Evolutionary conservation across 2,888 invertebrate genomes (phyloP), one percentile per base, ranked within the genome.

Genomic region (Phyllotreta striolata): DNA sequence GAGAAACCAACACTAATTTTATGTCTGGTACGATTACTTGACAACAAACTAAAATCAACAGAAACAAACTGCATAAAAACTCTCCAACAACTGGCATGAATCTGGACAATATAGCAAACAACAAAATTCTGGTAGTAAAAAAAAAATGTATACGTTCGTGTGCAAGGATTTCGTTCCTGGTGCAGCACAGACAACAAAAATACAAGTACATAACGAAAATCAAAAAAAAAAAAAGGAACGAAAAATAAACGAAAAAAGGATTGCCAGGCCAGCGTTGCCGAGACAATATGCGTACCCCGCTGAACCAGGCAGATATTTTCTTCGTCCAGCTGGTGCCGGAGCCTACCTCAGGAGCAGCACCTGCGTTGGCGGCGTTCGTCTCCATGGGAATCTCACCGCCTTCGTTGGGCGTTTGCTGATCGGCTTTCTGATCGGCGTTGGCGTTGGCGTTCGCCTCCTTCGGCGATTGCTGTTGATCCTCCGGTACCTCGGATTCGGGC

Each of bases 251-350:
- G 41, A 65, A 66, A 70, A 62, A 73, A 68, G 69, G 66, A 56
- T 67, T 71, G 75, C 77, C 76, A 74, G 76, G 76, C 77, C 77
- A 77, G 77, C 75, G 71, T 68, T 68, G 72, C 72, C 73, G 73
- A 74, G 73, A 71, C 74, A 71, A 76, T 65, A 80, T 81, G 80
- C 82, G 80, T 82, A 82, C 82, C 82, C 81, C 80, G 82, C 80
- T 80, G 79, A 82, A 82, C 82, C 81, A 82, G 80, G 79, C 80
- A 75, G 81, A 79, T 77, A 82, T 78, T 81, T 80, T 81, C 81
- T 81, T 81, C 80, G 81, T 81, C 82, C 82, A 82, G 79, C 81
- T 78, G 77, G 79, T 73, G 76, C 80, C 78, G 77, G 79, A 76
- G 79, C 81, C 81, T 81, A 82, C 81, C 82, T 82, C 82, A 77